These are phyloP conservation scores for Apis cerana DNA, from an alignment of 1,140 invertebrate genomes.

Conservation along the genomic window DNA sequence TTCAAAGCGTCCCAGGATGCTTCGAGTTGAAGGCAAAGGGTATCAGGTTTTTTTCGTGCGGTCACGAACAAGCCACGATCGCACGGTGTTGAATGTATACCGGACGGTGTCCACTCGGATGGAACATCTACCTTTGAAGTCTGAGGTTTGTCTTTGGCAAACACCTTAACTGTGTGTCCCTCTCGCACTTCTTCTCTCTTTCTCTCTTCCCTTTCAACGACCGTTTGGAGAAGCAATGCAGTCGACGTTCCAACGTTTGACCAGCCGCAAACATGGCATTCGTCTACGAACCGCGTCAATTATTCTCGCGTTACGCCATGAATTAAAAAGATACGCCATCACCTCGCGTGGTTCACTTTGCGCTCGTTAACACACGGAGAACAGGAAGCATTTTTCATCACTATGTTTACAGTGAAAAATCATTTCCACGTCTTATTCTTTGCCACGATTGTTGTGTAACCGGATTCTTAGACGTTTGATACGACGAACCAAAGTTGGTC, in stretches of 20 bases:
- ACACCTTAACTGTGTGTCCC: conserved; percentile 25
- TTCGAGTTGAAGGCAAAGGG: conserved; percentile 73
- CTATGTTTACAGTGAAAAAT: conserved; percentile 2
- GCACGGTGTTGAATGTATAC: conserved; percentile 76
- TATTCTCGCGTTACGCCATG: conserved; percentile 58
- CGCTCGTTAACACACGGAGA: conserved; percentile 22
- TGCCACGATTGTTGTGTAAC: background rate
- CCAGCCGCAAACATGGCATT: conserved; percentile 31
- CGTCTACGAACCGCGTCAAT: conserved; percentile 46
- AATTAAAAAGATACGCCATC: conserved; percentile 61
- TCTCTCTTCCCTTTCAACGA: background rate
- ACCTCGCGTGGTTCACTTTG: conserved; percentile 1
- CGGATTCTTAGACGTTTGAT: too few species aligned
- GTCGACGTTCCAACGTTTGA: conserved; percentile 5
- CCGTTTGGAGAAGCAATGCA: background rate
- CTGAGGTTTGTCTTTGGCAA: conserved; percentile 62
- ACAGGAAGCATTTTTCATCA: conserved; percentile 43
- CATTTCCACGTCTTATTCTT: conserved; percentile 1
- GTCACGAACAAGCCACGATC: conserved; percentile 65
- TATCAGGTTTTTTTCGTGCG: conserved; percentile 68
- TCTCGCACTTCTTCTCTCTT: background rate
- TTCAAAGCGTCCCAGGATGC: conserved; percentile 52
- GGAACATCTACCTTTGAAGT: conserved; percentile 67
- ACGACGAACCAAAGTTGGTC: too few species aligned
- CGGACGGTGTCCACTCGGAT: conserved; percentile 71